phyloP scores from a whole-genome alignment of 1,140 invertebrate species.

The Drosophila parvula region DNA sequence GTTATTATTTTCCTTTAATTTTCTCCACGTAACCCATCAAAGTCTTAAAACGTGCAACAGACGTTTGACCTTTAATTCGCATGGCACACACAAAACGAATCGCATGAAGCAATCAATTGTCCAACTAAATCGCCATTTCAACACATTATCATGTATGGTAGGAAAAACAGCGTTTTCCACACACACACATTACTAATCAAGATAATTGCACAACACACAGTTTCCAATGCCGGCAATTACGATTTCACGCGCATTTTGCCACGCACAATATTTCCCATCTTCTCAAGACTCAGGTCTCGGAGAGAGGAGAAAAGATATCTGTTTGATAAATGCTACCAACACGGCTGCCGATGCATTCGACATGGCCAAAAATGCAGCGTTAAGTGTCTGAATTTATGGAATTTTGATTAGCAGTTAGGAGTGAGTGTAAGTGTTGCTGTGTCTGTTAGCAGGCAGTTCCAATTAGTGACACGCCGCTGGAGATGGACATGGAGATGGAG shows the following conservation, averaged over 20 bases:
- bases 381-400: conserved; percentile 73
- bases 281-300: conserved; percentile 1
- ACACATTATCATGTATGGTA: conserved; percentile 63
- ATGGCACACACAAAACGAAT: conserved; percentile 20
- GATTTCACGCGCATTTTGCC: conserved; percentile 63
- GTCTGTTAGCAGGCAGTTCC: conserved; percentile 39
- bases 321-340: conserved; percentile 35
- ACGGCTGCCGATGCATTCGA: conserved; percentile 30
- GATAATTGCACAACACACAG: conserved; percentile 53
- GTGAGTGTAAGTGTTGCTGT: neutral
- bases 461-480: conserved; percentile 63
- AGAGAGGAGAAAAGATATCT: conserved; percentile 1
- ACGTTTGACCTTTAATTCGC: conserved; percentile 20
- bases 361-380: conserved; percentile 47
- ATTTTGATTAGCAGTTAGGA: conserved; percentile 66
- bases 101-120: conserved; percentile 55
- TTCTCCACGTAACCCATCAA: neutral
- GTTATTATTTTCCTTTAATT: neutral
- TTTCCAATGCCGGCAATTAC: conserved; percentile 53
- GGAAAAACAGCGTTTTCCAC: conserved; percentile 30
- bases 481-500: neutral
- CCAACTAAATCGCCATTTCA: conserved; percentile 47
- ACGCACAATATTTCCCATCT: conserved; percentile 43
- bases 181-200: conserved; percentile 53
- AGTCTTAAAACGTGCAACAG: neutral